Conservation (phyloP, 2,113 vertebrate species). For the Cyprinodon brontotheroides region DNA sequence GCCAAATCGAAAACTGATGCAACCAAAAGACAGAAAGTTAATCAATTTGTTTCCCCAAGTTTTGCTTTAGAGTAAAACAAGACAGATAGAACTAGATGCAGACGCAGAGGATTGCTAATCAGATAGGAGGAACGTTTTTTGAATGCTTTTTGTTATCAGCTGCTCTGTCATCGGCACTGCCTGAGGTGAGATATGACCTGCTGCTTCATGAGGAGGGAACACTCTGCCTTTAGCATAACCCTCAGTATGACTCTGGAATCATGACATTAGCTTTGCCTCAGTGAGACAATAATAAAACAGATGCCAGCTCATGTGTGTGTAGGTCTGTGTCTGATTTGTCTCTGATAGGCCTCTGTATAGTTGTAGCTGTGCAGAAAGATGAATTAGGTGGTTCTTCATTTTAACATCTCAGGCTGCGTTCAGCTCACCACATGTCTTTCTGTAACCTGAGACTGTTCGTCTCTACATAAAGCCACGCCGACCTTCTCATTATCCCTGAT, state of each 20-base stretch:
- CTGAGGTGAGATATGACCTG: neutral
- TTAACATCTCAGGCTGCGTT: neutral
- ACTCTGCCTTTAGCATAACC: conserved; percentile 3
- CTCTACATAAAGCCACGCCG: conserved; percentile 27
- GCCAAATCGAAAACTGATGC: too few species aligned
- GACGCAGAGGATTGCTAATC: conserved; percentile 9
- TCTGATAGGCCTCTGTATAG: neutral
- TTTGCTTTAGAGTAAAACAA: too few species aligned
- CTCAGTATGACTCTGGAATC: neutral
- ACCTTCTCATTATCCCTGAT: conserved; percentile 51
- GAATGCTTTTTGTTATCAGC: conserved; percentile 22
- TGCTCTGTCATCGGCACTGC: neutral
- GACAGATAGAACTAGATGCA: neutral
- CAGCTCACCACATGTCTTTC: neutral
- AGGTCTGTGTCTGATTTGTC: neutral
- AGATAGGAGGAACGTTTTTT: conserved; percentile 28
- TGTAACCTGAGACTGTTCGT: conserved; percentile 58
- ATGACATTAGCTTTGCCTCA: conserved; percentile 5
- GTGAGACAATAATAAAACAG: neutral
- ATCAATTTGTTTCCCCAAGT: neutral
- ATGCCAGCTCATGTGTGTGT: conserved; percentile 1
- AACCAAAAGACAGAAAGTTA: neutral
- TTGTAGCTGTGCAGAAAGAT: conserved; percentile 13
- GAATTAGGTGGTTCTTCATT: conserved; percentile 21
- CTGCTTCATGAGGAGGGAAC: neutral